These are phyloP conservation scores for Cariama cristata DNA, from an alignment of 2,113 vertebrate genomes.

Conservation along the genomic window DNA sequence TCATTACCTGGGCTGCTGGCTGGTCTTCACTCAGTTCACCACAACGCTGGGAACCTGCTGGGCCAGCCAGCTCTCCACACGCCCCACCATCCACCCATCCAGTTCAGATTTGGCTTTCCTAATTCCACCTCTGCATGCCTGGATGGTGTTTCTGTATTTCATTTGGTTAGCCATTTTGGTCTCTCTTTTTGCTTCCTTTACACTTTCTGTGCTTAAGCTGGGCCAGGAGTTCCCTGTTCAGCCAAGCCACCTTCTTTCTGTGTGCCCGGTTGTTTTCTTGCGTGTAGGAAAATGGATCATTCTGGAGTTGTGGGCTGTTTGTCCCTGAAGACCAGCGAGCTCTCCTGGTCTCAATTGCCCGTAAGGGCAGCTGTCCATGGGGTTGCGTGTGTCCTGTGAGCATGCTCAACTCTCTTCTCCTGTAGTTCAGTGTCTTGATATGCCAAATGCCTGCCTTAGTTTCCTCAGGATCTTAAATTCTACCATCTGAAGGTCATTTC, in stretches of 20 bases:
- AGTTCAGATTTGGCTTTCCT: not conserved
- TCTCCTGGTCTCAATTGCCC: not conserved
- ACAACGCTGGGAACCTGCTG: fast-evolving
- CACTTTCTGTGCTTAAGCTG: not conserved
- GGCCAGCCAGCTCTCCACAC: not conserved
- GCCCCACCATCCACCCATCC: not conserved
- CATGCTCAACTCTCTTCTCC: not conserved
- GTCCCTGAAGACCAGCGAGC: not conserved
- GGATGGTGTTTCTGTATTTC: not conserved
- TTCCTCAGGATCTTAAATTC: not conserved
- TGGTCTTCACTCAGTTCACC: not conserved
- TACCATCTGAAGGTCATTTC: not conserved
- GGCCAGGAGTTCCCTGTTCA: not conserved
- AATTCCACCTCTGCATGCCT: not conserved
- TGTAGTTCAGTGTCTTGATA: not conserved
- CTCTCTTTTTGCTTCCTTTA: not conserved
- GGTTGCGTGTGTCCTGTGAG: not conserved
- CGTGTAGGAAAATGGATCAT: not conserved
- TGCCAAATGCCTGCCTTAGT: not conserved
- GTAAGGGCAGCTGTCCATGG: fast-evolving
- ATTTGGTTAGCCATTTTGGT: no score
- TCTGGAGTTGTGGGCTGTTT: not conserved
- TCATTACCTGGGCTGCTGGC: fast-evolving
- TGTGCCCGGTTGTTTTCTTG: not conserved
- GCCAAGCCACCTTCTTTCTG: not conserved